Base-by-base conservation (phyloP, 2,113 vertebrate species). In the Drymodes brunneopygia region DNA sequence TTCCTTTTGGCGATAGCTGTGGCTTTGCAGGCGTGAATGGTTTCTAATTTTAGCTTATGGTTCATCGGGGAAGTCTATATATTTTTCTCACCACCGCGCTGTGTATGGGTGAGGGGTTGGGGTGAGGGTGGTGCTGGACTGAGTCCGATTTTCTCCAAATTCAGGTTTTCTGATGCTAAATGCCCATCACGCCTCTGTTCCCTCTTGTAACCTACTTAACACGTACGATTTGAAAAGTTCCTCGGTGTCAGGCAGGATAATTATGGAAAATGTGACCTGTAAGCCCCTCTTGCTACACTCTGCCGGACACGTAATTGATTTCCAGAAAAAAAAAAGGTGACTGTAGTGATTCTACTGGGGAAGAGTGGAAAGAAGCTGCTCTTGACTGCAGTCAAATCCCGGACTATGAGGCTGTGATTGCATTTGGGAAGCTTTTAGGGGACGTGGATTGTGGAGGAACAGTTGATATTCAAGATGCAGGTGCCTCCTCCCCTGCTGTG, bases 11-110 rank as follows among this genome's bases (percentile, higher is more conserved):
- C 45, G 15, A 95, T 95, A 42, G 64, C 94, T 88, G 94, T 70
- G 94, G 92, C 94, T 96, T 77, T 79, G 91, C 94, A 93, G 86
- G 94, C 92, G 93, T 95, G 96, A 96, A 93, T 92, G 88, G 72
- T 70, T 95, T 78, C 94, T 97, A 97, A 95, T 96, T 97, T 97
- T 97, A 96, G 94, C 86, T 80, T 65, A n/a, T 48, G 92, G 92
- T 90, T 96, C 90, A 71, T 81, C 83, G 57, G 86, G 90, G 90
- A 86, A 66, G 89, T 65, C 75, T 88, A 2, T 83, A 50, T 70
- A 7, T 86, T 88, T 82, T 94, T 87, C 93, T 92, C 75, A 44
- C 72, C 8, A 0, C 67, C 0, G 4, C 0, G 3, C 40, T 29
- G 60, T 3, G 56, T 45, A 27, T 33, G 85, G 93, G 3, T 80